Evolutionary conservation across 2,888 invertebrate species (phyloP), one percentile per base, ranked within the genome.

Genomic region (Ophion slaviceki): DNA sequence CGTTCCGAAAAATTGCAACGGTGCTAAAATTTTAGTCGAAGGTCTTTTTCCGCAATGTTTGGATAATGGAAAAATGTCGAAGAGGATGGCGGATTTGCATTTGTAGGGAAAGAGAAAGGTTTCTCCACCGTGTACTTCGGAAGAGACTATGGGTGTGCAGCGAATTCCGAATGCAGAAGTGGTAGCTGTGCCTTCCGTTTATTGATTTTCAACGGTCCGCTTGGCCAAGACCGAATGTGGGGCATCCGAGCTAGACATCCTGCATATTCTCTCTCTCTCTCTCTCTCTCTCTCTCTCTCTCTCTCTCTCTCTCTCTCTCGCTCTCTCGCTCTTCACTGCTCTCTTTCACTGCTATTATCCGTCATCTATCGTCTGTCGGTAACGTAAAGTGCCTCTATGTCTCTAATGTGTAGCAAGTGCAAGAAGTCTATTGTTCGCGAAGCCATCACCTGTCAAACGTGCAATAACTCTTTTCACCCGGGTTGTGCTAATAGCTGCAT

Each of bases 141-240:
- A 66, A 45, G 53, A 77, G 61, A 61, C 53, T 61, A 40, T 61
- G 45, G 17, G 47, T 64, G 40, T 59, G 72, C 75, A 79, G 36
- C 32, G 80, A 79, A 85, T 87, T 83, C 80, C 87, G 87, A 91
- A 91, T 90, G 86, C 87, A 88, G 88, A 90, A 91, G 89, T 89
- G 88, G 88, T 87, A 72, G 68, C 77, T 70, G 83, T 83, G 89
- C 91, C 91, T 92, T 93, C 92, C 92, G 92, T 91, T 93, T 93
- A 93, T 93, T 93, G 93, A 93, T 93, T 93, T 91, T 88, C 85
- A 76, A 81, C 91, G 90, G 90, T 85, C 83, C 87, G 88, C 88
- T 88, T 88, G 84, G 85, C 86, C 88, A 85, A 88, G 88, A 86
- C 81, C 75, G 89, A 89, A 92, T 91, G 89, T 92, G 92, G 91